Evolutionary conservation across 2,113 vertebrate genomes (phyloP), one percentile per base, ranked within the genome.

Genomic region (Osmerus mordax): DNA sequence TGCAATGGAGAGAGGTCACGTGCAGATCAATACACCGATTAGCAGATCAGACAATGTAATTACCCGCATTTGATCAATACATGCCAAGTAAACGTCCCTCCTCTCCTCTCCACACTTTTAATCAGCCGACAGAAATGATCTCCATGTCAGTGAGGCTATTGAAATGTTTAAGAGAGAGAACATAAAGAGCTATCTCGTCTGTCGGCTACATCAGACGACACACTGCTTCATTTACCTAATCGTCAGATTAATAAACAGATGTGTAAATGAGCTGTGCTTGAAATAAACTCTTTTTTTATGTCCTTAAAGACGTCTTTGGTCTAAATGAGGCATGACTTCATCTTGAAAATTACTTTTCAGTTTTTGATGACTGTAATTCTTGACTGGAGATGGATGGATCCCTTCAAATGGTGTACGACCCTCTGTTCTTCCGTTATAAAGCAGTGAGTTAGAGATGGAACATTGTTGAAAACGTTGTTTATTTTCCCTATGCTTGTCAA

Each of bases 391-490:
- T 47, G 41, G 41, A 47, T 47, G 41, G 9, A 47, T 47, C 41
- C 41, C 41, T 47, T 11, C 41, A 47, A 47, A 47, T 47, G 41
- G 41, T 47, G 9, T 47, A 47, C 41, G 7, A 47, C 41, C 41
- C 41, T 47, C 41, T 47, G 9, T 12, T 28, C 25, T 7, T 36
- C 9, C 41, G 2, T 47, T 47, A 7, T 9, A 47, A 47, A 11
- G 41, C 41, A 47, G 1, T 12, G 41, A 47, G 2, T 47, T 47
- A 47, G 41, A 11, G 9, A 47, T 47, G 16, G 52, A 76, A 53
- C 68, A 70, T 80, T 83, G 69, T 32, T 51, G 47, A 81, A 74
- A 85, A 72, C 63, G 54, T 75, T 74, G 83, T 83, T 74, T 69
- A 65, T 79, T 79, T 64, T 67, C 65, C 69, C 72, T 77, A 65